A percentile compares a stretch with the other conserved stretches of the same genome.
phyloP scores from a whole-genome alignment of 2,113 vertebrate species.

The Callospermophilus lateralis region DNA sequence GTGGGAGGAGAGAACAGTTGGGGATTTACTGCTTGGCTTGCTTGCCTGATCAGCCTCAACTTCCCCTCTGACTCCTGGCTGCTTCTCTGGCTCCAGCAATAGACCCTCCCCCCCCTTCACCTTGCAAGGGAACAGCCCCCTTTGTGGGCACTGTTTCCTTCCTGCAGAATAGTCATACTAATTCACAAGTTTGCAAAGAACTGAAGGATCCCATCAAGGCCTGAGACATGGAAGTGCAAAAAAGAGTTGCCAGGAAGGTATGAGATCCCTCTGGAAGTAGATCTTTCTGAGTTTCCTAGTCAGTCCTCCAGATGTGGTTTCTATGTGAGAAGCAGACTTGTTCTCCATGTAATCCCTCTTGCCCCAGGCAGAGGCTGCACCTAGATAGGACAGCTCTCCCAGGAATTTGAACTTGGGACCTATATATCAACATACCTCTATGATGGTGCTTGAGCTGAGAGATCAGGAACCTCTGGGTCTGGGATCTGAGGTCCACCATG shows the following conservation, averaged over 20 bases:
- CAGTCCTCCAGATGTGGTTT: neutral
- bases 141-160: neutral
- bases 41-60: no score
- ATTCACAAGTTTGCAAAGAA: neutral
- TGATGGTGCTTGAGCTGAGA: neutral
- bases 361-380: neutral
- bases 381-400: neutral
- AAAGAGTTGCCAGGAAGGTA: neutral
- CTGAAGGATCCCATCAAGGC: neutral
- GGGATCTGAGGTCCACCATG: neutral
- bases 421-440: neutral
- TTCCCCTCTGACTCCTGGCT: neutral
- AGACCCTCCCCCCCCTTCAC: neutral
- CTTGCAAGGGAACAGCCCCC: no score
- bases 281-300: neutral
- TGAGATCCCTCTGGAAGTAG: neutral
- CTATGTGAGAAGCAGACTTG: neutral
- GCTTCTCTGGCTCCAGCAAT: neutral
- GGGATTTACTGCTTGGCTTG: neutral
- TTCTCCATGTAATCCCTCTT: neutral
- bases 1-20: neutral
- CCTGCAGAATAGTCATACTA: neutral
- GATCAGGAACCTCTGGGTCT: neutral
- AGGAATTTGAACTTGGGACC: neutral
- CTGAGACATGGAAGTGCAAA: neutral